Evolutionary conservation across 1,140 invertebrate genomes (phyloP).

Genomic region (Ostrea denselamellosa): DNA sequence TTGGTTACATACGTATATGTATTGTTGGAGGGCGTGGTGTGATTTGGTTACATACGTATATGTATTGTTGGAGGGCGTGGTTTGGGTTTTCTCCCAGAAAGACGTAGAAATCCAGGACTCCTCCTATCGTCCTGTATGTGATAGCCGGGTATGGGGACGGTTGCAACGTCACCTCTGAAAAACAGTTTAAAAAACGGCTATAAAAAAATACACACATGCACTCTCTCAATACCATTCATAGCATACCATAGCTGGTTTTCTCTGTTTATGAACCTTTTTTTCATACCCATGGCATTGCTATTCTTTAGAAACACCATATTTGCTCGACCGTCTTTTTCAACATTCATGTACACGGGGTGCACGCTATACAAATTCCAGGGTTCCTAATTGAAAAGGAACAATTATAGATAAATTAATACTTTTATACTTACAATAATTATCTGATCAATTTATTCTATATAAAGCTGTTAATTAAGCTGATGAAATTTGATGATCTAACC

Average conservation of each 20-base stretch:
- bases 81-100: constrained; percentile 81
- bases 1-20: constrained; percentile 78
- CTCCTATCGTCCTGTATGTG: constrained; percentile 73
- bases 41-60: constrained; percentile 76
- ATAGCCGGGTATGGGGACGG: constrained; percentile 48
- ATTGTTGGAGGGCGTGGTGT: no score
- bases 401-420: no score
- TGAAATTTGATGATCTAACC: no score
- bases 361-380: constrained; percentile 87
- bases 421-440: no score
- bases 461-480: no score
- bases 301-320: constrained; percentile 75
- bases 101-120: constrained; percentile 77
- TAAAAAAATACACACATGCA: neutral
- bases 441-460: no score
- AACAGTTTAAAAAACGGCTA: neutral
- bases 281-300: constrained; percentile 74
- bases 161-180: constrained; percentile 47
- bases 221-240: no score
- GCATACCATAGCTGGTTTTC: neutral
- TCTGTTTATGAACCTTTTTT: neutral
- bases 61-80: constrained; percentile 88
- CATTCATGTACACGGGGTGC: constrained; percentile 89
- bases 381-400: constrained; percentile 41
- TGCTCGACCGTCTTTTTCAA: constrained; percentile 80